Percentiles rank a stretch among this genome's conserved stretches.
Evolutionary conservation across 1,140 invertebrate genomes (phyloP).

Genomic region (Lordiphosa mommai): DNA sequence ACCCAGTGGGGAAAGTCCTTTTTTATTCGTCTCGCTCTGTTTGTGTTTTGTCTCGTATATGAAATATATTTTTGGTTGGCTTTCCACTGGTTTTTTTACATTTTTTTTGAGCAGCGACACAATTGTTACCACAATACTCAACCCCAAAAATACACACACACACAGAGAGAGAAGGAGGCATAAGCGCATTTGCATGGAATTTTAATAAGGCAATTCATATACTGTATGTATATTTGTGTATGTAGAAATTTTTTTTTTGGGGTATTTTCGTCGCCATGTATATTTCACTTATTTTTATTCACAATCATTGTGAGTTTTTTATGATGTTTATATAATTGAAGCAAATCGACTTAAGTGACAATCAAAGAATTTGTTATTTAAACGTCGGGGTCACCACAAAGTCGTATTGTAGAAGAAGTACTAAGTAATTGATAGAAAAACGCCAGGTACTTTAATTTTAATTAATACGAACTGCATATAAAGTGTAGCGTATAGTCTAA

Average conservation of each 20-base stretch:
- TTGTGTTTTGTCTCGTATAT: constrained; percentile 53
- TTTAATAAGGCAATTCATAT: constrained; percentile 57
- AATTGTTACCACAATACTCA: constrained; percentile 61
- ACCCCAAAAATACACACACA: constrained; percentile 22
- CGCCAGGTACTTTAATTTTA: too few relatives aligned
- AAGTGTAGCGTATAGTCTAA: too few relatives aligned
- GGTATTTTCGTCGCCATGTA: constrained; percentile 45
- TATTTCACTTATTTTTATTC: constrained; percentile 19
- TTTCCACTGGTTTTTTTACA: constrained; percentile 50
- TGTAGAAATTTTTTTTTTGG: constrained; percentile 24
- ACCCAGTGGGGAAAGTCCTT: constrained; percentile 25
- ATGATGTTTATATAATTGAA: constrained; percentile 14
- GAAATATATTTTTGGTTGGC: constrained; percentile 68
- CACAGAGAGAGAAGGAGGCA: constrained; percentile 35
- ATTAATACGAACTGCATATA: too few relatives aligned
- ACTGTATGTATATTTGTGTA: constrained; percentile 4
- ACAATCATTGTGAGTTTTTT: neutral
- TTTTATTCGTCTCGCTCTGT: constrained; percentile 18
- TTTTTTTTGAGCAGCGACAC: constrained; percentile 48
- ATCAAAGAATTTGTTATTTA: constrained; percentile 29
- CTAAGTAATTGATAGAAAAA: too few relatives aligned
- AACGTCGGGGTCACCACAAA: neutral
- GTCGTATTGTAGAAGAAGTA: too few relatives aligned
- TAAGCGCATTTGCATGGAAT: constrained; percentile 75
- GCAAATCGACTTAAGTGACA: constrained; percentile 7